phyloP scores from a whole-genome alignment of 2,797 vertebrate species.

The Hemitrygon akajei region DNA sequence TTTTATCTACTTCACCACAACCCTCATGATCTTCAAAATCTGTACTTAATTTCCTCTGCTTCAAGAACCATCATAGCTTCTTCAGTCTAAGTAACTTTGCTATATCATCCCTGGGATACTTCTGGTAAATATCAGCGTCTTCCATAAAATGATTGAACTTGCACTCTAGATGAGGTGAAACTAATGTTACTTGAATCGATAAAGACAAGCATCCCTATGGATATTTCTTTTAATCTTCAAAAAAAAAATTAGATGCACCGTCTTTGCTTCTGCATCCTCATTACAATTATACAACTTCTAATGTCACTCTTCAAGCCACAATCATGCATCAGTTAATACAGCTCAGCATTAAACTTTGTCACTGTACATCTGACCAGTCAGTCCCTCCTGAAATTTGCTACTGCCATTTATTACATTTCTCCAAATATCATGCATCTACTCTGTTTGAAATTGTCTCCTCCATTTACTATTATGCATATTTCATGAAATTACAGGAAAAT shows the following conservation, averaged over 20 bases:
- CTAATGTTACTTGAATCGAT: not conserved
- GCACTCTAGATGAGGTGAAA: not conserved
- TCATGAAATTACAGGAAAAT: not conserved
- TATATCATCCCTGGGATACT: not conserved
- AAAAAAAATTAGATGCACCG: not conserved
- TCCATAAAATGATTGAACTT: not conserved
- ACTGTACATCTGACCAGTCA: not conserved
- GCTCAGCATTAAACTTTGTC: not conserved
- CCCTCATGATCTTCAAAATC: not conserved
- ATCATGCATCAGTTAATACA: not conserved
- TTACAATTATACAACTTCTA: not conserved
- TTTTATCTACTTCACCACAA: not conserved
- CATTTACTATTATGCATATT: not conserved
- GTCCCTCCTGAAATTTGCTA: not conserved
- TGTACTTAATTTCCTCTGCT: not conserved
- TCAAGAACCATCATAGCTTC: not conserved
- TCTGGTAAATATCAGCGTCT: not conserved
- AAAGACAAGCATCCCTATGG: not conserved
- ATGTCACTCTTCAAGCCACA: not conserved
- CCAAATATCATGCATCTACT: not conserved
- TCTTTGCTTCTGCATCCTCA: not conserved
- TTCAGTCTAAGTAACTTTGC: not conserved
- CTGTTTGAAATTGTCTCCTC: not conserved
- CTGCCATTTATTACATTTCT: not conserved
- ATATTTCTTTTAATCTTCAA: not conserved